Base-by-base conservation (phyloP, 92 coral and sea anemone species). In the Porites evermanni region DNA sequence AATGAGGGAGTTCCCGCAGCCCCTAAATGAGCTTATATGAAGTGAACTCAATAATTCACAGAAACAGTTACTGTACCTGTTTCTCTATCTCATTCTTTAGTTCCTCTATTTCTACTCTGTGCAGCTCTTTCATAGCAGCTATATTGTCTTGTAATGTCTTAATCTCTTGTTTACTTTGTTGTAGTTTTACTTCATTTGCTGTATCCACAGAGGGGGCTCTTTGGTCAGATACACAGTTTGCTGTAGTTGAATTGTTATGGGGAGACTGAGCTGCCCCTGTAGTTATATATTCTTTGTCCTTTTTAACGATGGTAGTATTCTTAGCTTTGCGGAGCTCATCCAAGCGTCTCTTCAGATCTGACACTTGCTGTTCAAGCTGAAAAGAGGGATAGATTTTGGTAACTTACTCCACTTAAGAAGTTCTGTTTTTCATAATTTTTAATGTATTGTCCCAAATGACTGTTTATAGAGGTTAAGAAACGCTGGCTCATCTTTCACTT, bases 241-340 rank as follows among this genome's bases (percentile, higher is more conserved):
- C 78, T 17, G 53, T 56, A 18, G 60, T 2, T 8, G 72, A 17
- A 75, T 47, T 53, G 1, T 67, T 53, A 58, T 9, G 16, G 12
- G 11, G 86, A 24, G 29, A n/a, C 32, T 89, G 83, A 47, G 92
- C 88, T 12, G 14, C 78, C 32, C 75, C 88, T 7, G 87, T 64
- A 4, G 85, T 69, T 8, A 92, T 87, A 72, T 92, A 92, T 60
- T 86, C 87, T 29, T 92, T 92, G 81, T 92, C 91, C 72, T 86
- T 92, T 67, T 85, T 92, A 17, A 89, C 75, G 64, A 89, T 85
- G 21, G 92, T 92, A 14, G 91, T 91, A 71, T 74, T 89, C 54
- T 92, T 92, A 10, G 95, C 95, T 81, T 89, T 92, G 69, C 93
- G 92, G 17, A 92, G 86, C 74, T 92, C 92, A 47, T 89, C 95